Percentiles rank a stretch among this genome's conserved stretches.
phyloP scores from a whole-genome alignment of 2,797 vertebrate genomes.

The Malurus splendens region DNA sequence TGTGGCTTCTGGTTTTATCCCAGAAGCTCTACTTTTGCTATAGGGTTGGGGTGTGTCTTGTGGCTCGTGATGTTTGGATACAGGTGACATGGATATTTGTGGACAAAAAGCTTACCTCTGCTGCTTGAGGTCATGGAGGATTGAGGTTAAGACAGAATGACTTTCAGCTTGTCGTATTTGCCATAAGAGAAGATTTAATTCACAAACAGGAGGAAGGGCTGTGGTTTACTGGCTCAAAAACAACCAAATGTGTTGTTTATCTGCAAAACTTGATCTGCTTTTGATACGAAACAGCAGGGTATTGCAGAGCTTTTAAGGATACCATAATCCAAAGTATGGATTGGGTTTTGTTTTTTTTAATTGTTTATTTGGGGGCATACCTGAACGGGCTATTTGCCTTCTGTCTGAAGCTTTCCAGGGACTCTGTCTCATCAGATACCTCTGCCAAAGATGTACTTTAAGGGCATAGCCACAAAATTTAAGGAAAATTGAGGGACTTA shows the following conservation, averaged over 20 bases:
- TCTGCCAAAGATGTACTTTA: background rate
- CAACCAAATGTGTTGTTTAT: background rate
- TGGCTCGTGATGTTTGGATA: background rate
- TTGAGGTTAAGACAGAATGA: background rate
- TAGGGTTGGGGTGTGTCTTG: background rate
- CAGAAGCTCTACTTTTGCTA: background rate
- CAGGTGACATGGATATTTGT: background rate
- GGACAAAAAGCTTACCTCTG: background rate
- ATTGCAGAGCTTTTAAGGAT: background rate
- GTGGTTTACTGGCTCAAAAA: background rate
- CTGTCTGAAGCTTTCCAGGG: background rate
- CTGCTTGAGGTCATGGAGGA: background rate
- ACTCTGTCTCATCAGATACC: background rate
- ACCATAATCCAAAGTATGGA: background rate
- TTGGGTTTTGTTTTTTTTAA: background rate
- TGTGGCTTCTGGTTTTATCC: background rate
- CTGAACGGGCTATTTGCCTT: background rate
- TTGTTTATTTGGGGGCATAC: background rate
- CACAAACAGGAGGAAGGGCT: background rate
- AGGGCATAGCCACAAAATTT: background rate
- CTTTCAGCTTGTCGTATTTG: background rate
- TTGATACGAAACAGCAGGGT: background rate
- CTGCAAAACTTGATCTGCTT: background rate
- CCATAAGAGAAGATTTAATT: background rate
- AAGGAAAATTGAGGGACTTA: background rate